Conservation (phyloP, 2,888 invertebrate species). For the Tipula vernalis region DNA sequence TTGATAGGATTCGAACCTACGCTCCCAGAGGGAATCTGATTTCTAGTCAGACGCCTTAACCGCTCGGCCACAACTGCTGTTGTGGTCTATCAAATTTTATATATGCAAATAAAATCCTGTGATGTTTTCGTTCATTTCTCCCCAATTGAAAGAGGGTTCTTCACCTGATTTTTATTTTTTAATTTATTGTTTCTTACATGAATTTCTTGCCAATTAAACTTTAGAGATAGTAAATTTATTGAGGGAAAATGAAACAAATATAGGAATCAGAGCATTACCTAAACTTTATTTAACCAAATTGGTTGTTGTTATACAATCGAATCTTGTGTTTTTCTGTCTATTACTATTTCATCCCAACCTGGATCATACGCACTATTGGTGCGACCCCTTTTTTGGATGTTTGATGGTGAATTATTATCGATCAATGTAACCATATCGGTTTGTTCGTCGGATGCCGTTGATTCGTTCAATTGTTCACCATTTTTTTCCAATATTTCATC, state of each 20-base stretch:
- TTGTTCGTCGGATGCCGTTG: not conserved
- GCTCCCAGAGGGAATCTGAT: slow-evolving; percentile 37
- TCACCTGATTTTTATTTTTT: no score
- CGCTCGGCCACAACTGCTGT: slow-evolving; percentile 37
- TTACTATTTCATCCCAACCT: not conserved
- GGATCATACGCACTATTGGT: not conserved
- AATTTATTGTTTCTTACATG: no score
- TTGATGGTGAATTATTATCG: not conserved
- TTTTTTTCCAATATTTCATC: not conserved
- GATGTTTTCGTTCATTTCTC: no score
- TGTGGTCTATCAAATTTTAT: not conserved
- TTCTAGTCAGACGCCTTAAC: slow-evolving; percentile 39
- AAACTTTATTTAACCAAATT: no score
- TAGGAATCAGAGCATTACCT: no score
- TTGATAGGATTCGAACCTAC: slow-evolving; percentile 34
- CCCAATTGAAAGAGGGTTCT: no score
- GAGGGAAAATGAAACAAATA: no score
- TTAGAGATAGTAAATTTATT: no score
- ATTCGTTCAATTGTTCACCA: not conserved
- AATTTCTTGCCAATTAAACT: no score
- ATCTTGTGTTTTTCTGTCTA: not conserved
- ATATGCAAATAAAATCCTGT: no score
- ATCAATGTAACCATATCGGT: not conserved
- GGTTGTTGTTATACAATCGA: not conserved
- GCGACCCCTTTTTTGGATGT: not conserved